phyloP scores from a whole-genome alignment of 2,888 invertebrate genomes.

The Tholera decimalis region DNA sequence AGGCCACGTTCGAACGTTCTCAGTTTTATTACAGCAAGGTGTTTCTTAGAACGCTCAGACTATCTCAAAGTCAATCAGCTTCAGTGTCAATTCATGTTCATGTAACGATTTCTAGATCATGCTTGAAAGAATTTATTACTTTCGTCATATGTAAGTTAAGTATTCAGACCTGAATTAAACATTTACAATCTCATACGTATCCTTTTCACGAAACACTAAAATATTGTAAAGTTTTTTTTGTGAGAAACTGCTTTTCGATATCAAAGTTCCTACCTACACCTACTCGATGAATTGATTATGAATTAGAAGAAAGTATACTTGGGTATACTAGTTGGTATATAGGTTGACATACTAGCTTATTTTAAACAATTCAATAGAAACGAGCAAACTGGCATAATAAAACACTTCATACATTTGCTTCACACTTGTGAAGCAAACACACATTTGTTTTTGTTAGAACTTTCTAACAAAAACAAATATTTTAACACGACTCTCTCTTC shows the following conservation, averaged over 20 bases:
- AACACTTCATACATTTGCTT: background rate
- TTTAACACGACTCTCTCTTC: background rate
- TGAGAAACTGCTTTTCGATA: background rate
- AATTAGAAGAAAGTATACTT: background rate
- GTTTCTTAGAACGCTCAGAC: slow-evolving; percentile 20
- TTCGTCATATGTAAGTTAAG: no score
- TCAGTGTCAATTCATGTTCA: background rate
- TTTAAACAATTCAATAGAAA: background rate
- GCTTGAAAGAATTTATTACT: background rate
- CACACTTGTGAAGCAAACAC: no score
- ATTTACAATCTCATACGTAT: background rate
- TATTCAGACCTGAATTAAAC: background rate
- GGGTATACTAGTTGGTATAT: background rate
- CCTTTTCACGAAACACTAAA: background rate
- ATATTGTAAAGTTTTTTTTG: background rate
- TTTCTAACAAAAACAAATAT: background rate
- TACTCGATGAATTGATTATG: background rate
- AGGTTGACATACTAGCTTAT: no score
- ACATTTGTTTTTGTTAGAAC: background rate
- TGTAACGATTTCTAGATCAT: slow-evolving; percentile 2
- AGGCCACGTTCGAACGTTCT: slow-evolving; percentile 8
- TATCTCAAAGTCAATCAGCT: slow-evolving; percentile 8
- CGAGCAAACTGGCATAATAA: background rate
- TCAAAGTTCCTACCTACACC: no score
- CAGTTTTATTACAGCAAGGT: background rate